Evolutionary conservation across 2,113 vertebrate species (phyloP).

Genomic region (Melanerpes aurifrons): DNA sequence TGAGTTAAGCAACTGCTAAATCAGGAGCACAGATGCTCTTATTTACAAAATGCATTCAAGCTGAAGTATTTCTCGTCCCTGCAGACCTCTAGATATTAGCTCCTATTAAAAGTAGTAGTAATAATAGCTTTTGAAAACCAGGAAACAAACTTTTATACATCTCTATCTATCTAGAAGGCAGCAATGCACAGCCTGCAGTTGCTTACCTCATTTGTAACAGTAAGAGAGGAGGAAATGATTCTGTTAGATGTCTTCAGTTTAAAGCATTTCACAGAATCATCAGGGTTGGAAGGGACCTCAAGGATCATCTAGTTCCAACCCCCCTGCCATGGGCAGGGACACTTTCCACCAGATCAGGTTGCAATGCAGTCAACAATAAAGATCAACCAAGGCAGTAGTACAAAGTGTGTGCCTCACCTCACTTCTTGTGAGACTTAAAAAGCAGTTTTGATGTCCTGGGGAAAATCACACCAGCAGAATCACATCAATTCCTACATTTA

Average conservation of each 20-base stretch:
- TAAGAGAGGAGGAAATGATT: not conserved
- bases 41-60: conserved; percentile 5
- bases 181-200: not conserved
- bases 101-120: not conserved
- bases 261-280: not conserved
- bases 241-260: not conserved
- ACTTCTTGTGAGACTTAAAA: not conserved
- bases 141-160: not conserved
- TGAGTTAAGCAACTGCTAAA: not conserved
- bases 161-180: not conserved
- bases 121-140: not conserved
- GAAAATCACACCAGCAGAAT: conserved; percentile 2
- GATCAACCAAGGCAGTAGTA: not conserved
- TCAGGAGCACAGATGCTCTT: conserved; percentile 17
- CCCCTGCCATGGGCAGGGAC: too few relatives aligned
- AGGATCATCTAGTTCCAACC: too few relatives aligned
- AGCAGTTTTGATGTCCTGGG: not conserved
- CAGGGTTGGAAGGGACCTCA: too few relatives aligned
- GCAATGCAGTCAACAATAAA: not conserved
- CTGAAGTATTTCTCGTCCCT: not conserved
- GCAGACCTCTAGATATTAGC: not conserved
- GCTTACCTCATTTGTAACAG: not conserved
- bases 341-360: too few relatives aligned
- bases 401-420: not conserved
- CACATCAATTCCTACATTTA: not conserved